Conservation (phyloP, 2,888 invertebrate genomes). For the Xestoiulus laeticollis region DNA sequence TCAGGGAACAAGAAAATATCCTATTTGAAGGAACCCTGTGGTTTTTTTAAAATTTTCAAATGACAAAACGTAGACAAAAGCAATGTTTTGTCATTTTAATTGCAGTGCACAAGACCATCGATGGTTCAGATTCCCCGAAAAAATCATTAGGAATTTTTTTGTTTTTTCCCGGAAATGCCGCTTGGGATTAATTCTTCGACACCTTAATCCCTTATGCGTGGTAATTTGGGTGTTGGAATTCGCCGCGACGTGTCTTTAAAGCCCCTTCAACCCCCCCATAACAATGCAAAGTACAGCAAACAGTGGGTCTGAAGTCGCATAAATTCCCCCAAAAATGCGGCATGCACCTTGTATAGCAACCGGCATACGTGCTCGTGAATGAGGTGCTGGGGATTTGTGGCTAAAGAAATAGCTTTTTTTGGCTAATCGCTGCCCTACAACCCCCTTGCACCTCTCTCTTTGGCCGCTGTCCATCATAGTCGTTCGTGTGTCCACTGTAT, state of each 20-base stretch:
- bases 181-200: not conserved
- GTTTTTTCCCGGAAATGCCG: not conserved
- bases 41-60: too few species aligned
- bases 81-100: too few species aligned
- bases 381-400: conserved; percentile 7
- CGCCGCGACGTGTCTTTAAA: not conserved
- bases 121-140: not conserved
- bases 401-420: not conserved
- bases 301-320: not conserved
- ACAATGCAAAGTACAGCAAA: not conserved
- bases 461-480: conserved; percentile 10
- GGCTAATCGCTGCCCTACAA: not conserved
- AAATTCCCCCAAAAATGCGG: not conserved
- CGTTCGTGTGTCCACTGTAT: not conserved
- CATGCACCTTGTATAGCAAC: not conserved
- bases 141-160: not conserved
- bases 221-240: not conserved
- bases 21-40: too few species aligned
- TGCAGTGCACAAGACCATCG: too few species aligned
- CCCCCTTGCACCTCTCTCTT: not conserved
- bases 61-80: too few species aligned
- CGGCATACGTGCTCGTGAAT: not conserved
- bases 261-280: not conserved
- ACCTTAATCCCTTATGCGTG: not conserved
- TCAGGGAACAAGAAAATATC: too few species aligned